phyloP scores from a whole-genome alignment of 2,888 invertebrate genomes.

The Meghimatium bilineatum region DNA sequence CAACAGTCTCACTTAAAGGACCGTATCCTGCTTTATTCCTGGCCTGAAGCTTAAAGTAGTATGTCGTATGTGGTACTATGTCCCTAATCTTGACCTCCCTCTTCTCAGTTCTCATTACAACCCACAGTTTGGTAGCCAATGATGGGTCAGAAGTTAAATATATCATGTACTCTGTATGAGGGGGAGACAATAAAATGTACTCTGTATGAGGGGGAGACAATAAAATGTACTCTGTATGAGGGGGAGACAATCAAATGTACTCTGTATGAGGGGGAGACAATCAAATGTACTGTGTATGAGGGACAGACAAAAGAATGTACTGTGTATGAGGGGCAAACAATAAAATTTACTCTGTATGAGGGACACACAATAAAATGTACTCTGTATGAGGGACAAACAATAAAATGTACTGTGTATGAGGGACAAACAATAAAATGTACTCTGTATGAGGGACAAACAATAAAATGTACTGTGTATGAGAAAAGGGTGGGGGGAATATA shows the following conservation, averaged over 20 bases:
- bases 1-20: slow-evolving; percentile 47
- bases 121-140: slow-evolving; percentile 49
- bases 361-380: too few species aligned
- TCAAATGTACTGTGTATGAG: too few species aligned
- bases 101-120: slow-evolving; percentile 34
- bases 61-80: slow-evolving; percentile 44
- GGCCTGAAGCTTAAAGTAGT: slow-evolving; percentile 53
- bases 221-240: slow-evolving; percentile 42
- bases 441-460: too few species aligned
- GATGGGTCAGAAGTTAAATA: slow-evolving; percentile 47
- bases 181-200: slow-evolving; percentile 17
- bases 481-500: too few species aligned
- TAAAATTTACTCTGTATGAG: too few species aligned
- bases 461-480: too few species aligned
- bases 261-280: slow-evolving; percentile 32
- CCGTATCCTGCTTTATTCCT: slow-evolving; percentile 53
- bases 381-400: too few species aligned
- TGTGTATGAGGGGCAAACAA: too few species aligned
- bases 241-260: slow-evolving; percentile 15
- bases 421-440: too few species aligned
- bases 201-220: slow-evolving; percentile 32
- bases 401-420: too few species aligned
- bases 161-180: slow-evolving; percentile 49
- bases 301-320: too few species aligned
- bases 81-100: slow-evolving; percentile 35